These are phyloP conservation scores for Solen grandis DNA, from an alignment of 1,140 invertebrate species.

Conservation along the genomic window DNA sequence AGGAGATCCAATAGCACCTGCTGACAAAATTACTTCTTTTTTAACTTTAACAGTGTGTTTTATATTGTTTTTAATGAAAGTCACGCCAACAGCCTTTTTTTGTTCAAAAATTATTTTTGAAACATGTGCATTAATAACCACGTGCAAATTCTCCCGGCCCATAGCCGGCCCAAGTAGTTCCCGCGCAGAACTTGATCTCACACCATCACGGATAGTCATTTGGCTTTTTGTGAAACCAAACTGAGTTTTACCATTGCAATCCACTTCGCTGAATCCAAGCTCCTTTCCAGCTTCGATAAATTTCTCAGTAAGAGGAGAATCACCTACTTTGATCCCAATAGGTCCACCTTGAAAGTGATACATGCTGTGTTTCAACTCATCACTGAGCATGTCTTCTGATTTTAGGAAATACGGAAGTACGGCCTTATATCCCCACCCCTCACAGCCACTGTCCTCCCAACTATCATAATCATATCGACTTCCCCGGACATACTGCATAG, in stretches of 20 bases:
- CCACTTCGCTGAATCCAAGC: conserved; percentile 47
- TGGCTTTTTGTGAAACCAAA: conserved; percentile 12
- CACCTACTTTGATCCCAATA: conserved; percentile 60
- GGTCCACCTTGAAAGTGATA: too few relatives aligned
- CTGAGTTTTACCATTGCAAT: conserved; percentile 51
- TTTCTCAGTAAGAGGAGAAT: conserved; percentile 62
- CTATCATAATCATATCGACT: too few relatives aligned
- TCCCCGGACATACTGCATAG: too few relatives aligned
- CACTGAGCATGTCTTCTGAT: conserved; percentile 85
- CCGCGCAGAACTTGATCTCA: conserved; percentile 4
- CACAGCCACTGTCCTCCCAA: conserved; percentile 97
- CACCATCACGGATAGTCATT: conserved; percentile 1
- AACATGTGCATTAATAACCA: conserved; percentile 11
- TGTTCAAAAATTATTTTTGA: conserved; percentile 48
- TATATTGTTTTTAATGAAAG: conserved; percentile 69
- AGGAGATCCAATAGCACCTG: too few relatives aligned
- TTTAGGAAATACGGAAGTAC: too few relatives aligned
- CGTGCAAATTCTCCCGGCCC: conserved; percentile 25
- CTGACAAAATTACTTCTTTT: too few relatives aligned
- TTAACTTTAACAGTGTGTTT: conserved; percentile 83
- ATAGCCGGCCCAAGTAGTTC: conserved; percentile 28
- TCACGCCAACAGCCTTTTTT: conserved; percentile 62
- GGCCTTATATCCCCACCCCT: conserved; percentile 91
- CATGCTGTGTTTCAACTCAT: conserved; percentile 30
- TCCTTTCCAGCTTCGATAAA: too few relatives aligned